Conservation (phyloP, 2,797 vertebrate species). For the Rachycentron canadum region DNA sequence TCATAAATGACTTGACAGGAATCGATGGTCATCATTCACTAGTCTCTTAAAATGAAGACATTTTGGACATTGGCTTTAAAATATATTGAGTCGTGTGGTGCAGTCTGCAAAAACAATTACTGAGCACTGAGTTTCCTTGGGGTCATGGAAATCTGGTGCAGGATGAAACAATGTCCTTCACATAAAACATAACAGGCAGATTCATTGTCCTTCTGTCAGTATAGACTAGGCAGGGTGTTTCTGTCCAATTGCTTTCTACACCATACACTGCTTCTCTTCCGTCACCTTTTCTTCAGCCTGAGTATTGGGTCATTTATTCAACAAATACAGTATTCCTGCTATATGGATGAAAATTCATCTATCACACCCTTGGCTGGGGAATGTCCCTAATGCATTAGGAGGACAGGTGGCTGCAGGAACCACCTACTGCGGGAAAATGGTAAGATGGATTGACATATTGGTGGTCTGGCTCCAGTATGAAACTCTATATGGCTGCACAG, state of each 20-base stretch:
- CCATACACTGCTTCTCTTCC: constrained; percentile 26
- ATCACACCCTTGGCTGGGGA: constrained; percentile 34
- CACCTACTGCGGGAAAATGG: constrained; percentile 44
- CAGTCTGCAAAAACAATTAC: constrained; percentile 77
- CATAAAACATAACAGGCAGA: constrained; percentile 77
- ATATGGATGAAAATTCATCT: constrained; percentile 39
- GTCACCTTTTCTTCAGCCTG: constrained; percentile 42
- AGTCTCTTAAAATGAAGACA: constrained; percentile 69
- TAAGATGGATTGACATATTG: constrained; percentile 63
- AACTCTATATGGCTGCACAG: constrained; percentile 71
- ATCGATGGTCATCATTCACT: constrained; percentile 65
- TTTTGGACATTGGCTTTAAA: constrained; percentile 74
- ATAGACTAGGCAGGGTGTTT: constrained; percentile 51
- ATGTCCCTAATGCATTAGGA: constrained; percentile 34
- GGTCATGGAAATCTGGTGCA: constrained; percentile 73
- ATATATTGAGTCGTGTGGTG: constrained; percentile 64
- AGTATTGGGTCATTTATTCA: constrained; percentile 52
- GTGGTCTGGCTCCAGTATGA: constrained; percentile 72
- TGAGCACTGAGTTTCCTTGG: constrained; percentile 50
- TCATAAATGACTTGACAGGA: constrained; percentile 76
- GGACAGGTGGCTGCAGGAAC: constrained; percentile 62
- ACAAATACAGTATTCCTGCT: constrained; percentile 37
- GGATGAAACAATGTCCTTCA: constrained; percentile 77
- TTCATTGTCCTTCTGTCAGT: constrained; percentile 73
- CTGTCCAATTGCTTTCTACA: constrained; percentile 54